Evolutionary conservation across 2,113 vertebrate species (phyloP), one percentile per base, ranked within the genome.

Genomic region (Hippocampus comes): DNA sequence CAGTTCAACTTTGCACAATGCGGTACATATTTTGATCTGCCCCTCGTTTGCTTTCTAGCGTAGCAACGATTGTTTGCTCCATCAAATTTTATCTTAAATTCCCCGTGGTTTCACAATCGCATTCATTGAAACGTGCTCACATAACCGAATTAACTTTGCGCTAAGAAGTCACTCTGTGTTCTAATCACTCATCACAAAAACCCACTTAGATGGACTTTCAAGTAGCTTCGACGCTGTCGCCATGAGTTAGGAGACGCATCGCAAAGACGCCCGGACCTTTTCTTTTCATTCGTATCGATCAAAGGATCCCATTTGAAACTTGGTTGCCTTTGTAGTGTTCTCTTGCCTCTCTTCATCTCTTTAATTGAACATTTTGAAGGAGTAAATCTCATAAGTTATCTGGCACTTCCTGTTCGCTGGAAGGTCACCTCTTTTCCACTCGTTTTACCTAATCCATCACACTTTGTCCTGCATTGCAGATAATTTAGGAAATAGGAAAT

Each of bases 1-100:
- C 72, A 75, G 48, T 1, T 60, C 4, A 64, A 34, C 70, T 25
- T 86, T 87, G 64, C 79, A 73, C 79, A 88, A 85, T 46, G 14
- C 23, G 42, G 41, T 55, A 77, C 43, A 34, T 60, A 42, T 74
- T 79, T 66, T 55, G 68, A 56, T 70, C 73, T 63, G 46, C 34
- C 56, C 49, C 65, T 41, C 42, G 43, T 73, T 20, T 67, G 60
- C 55, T 76, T 43, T 55, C n/a, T 53, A 49, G 25, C 46, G 68
- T 67, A 30, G 60, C 48, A 12, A 12, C 5, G n/a, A 2, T 57
- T 69, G 59, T 75, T 75, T 78, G 67, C 71, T 57, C 63, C 77
- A 72, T 56, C 41, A 23, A 14, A 38, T 63, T 68, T 78, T 63
- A 70, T 78, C 49, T 17, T 15, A 0, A 10, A 51, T 43, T 72